These are phyloP conservation scores for Thryonomys swinderianus DNA, from an alignment of 2,113 vertebrate species.

Conservation along the genomic window DNA sequence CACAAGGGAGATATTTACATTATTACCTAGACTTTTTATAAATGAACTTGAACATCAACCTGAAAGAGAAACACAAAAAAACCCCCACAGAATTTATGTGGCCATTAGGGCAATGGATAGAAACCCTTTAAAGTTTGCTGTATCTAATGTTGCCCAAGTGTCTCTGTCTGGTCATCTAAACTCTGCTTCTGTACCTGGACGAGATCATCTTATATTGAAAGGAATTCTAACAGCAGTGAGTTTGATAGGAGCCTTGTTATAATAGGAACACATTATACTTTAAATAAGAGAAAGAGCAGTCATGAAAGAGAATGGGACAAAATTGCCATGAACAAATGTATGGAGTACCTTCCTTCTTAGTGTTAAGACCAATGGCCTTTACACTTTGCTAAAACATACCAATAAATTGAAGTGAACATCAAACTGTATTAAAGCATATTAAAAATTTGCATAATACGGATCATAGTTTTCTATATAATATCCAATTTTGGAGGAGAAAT, in stretches of 20 bases:
- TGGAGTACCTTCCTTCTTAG: conserved; percentile 3
- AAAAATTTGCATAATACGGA: neutral
- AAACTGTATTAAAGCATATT: conserved; percentile 39
- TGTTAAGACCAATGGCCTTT: neutral
- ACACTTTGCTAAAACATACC: neutral
- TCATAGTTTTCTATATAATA: conserved; percentile 26
- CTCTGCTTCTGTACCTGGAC: conserved; percentile 1
- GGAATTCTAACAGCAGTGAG: conserved; percentile 62
- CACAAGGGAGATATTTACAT: conserved; percentile 80
- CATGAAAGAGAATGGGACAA: conserved; percentile 58
- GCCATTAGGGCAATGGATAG: conserved; percentile 79
- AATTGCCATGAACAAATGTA: conserved; percentile 63
- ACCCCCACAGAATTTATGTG: conserved; percentile 80
- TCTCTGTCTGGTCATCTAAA: conserved; percentile 53
- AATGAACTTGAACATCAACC: conserved; percentile 15
- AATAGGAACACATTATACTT: conserved; percentile 58
- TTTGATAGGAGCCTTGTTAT: conserved; percentile 61
- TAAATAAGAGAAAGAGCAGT: conserved; percentile 70
- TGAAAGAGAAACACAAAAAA: conserved; percentile 56
- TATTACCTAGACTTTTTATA: conserved; percentile 71
- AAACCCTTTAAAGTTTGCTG: conserved; percentile 63
- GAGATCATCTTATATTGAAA: conserved; percentile 56
- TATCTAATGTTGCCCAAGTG: conserved; percentile 84
- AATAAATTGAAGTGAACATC: conserved; percentile 44
- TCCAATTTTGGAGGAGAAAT: neutral